Base-by-base conservation (phyloP, 2,888 invertebrate genomes). In the Stenchaetothrips biformis region DNA sequence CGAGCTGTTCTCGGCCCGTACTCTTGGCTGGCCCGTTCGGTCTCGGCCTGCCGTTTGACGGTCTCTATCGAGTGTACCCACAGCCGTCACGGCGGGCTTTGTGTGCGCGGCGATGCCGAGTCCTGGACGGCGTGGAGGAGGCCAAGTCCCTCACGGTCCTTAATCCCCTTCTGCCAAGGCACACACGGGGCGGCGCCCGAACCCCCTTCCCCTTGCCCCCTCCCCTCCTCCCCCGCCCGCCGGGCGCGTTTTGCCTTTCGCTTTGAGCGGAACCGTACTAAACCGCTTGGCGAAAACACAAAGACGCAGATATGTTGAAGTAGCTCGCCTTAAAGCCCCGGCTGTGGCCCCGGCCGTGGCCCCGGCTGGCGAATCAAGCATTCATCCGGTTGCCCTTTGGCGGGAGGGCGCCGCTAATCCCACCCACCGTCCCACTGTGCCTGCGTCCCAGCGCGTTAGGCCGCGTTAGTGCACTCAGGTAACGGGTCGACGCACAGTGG, bases 221-320 rank as follows among this genome's bases (percentile, higher is more conserved):
- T 21, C 21, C 25, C 25, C 25, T 25, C 11, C 67, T 74, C 67
- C 7, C 67, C 25, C 67, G 21, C 67, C 9, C 67, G 21, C 21
- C 67, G 37, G 37, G 37, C 37, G 37, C 37, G 37, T 37, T 37
- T 37, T 37, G 37, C 37, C 37, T 37, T 37, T 37, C 67, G 67
- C 67, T 74, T 74, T 74, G 67, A 74, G 67, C 25, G 67, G 67
- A 74, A 25, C 67, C 67, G 67, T 74, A 74, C 67, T 74, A 74
- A 74, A 74, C 67, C 67, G 67, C 67, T 74, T 74, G 67, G 67
- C 67, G 67, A 74, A 74, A 74, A 74, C 67, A 74, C 67, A 74
- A 74, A 74, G 67, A 74, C 67, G 67, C 67, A 74, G 67, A 74
- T 74, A 74, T 74, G 67, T 74, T 74, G 67, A 74, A 74, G 67